Percentiles rank a stretch among this genome's conserved stretches.
phyloP scores from a whole-genome alignment of 2,797 vertebrate genomes.

The Gallinago nigripennis region DNA sequence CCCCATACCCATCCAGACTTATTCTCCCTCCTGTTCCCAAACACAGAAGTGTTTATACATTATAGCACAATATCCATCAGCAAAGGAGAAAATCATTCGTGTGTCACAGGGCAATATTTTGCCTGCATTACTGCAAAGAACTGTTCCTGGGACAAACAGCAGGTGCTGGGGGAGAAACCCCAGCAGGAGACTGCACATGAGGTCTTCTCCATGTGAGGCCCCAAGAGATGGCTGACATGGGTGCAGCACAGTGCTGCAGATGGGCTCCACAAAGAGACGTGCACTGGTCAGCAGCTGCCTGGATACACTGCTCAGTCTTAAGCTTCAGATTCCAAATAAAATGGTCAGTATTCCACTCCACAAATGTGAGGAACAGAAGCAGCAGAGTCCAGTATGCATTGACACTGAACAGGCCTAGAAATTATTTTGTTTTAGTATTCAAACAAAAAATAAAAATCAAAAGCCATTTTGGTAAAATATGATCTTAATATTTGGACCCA shows the following conservation, averaged over 20 bases:
- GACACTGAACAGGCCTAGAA: background rate
- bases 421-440: background rate
- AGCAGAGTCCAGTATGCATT: background rate
- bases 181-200: background rate
- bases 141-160: background rate
- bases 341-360: background rate
- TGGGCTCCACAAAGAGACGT: background rate
- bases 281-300: background rate
- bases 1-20: background rate
- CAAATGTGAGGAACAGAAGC: background rate
- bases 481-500: background rate
- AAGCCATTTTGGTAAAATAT: background rate
- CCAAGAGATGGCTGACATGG: background rate
- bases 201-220: background rate
- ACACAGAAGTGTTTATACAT: background rate
- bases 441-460: background rate
- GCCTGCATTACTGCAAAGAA: background rate
- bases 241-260: background rate
- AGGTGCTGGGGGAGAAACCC: background rate
- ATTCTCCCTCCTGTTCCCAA: background rate
- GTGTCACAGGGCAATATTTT: background rate
- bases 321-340: background rate
- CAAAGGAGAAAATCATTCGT: background rate
- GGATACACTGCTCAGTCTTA: background rate
- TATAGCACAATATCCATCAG: background rate